Conservation (phyloP, 2,113 vertebrate species). For the Pluvianellus socialis region DNA sequence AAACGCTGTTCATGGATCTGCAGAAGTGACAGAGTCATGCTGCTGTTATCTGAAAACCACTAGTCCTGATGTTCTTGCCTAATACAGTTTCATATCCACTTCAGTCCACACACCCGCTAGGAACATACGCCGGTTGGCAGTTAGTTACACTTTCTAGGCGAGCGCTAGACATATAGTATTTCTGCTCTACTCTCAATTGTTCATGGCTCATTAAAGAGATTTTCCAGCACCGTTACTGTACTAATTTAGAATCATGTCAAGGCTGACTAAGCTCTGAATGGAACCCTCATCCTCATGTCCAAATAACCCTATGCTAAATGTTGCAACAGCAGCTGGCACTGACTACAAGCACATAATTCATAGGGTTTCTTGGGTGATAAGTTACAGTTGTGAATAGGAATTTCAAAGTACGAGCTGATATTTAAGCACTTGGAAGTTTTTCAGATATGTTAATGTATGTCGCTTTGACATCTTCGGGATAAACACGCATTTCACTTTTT, state of each 20-base stretch:
- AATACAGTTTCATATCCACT: not conserved
- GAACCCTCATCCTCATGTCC: not conserved
- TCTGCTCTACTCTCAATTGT: not conserved
- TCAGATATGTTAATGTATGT: not conserved
- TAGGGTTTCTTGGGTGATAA: not conserved
- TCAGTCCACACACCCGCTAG: not conserved
- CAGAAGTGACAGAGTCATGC: not conserved
- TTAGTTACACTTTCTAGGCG: not conserved
- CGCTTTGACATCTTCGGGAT: not conserved
- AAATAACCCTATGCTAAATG: not conserved
- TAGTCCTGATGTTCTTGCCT: not conserved
- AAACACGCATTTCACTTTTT: not conserved
- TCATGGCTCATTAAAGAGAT: slow-evolving; percentile 53
- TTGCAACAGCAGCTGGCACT: not conserved
- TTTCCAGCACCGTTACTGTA: slow-evolving; percentile 2
- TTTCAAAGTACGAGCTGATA: not conserved
- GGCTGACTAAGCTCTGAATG: slow-evolving; percentile 28
- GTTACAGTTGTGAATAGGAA: not conserved
- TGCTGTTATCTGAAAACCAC: slow-evolving; percentile 6
- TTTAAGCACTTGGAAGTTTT: not conserved
- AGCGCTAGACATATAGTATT: not conserved
- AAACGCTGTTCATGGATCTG: not conserved
- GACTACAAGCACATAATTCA: not conserved
- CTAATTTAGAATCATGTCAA: slow-evolving; percentile 35
- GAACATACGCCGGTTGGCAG: not conserved